Evolutionary conservation across 2,888 invertebrate species (phyloP), one percentile per base, ranked within the genome.

Genomic region (Leptopilina drosophilae): DNA sequence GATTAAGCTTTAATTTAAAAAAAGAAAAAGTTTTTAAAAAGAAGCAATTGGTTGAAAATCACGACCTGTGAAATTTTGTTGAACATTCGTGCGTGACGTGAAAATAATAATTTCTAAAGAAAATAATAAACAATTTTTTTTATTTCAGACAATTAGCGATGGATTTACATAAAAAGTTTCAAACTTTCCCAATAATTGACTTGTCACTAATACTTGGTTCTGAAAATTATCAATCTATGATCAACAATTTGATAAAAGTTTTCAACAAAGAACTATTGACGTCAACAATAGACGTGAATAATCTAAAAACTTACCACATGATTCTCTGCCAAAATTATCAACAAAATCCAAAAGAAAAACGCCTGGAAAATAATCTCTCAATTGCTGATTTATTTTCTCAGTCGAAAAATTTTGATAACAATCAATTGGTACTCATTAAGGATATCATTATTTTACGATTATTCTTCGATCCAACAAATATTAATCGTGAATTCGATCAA

Each of bases 131-230:
- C 20, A 20, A 20, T 1, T 20, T 20, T 20, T 20, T 20, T 20
- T 20, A 20, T 66, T 66, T 42, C 46, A 66, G 66, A 66, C 42
- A 46, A 42, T 11, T 66, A 33, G 81, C 53, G 49, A 89, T 90
- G 90, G 87, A 89, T 75, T 62, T 87, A n/a, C 89, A 90, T 64
- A 42, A 88, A 66, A 84, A 82, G 67, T 89, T 87, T 56, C 66
- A 84, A 49, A 81, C 80, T 11, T 65, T 83, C 8, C 78, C 87
- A 9, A 84, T 82, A 62, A 56, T 81, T 7, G 86, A 87, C 11
- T 53, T 86, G 3, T 81, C 85, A 11, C 64, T 87, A 46, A 77
- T 89, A 5, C 81, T 69, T 67, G 7, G 64, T 33, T 14, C 69
- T 2, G 9, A 64, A 62, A 75, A 82, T 78, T 66, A 65, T 42